These are phyloP conservation scores for Tachystola acroxantha DNA, from an alignment of 2,888 invertebrate species.

Conservation along the genomic window DNA sequence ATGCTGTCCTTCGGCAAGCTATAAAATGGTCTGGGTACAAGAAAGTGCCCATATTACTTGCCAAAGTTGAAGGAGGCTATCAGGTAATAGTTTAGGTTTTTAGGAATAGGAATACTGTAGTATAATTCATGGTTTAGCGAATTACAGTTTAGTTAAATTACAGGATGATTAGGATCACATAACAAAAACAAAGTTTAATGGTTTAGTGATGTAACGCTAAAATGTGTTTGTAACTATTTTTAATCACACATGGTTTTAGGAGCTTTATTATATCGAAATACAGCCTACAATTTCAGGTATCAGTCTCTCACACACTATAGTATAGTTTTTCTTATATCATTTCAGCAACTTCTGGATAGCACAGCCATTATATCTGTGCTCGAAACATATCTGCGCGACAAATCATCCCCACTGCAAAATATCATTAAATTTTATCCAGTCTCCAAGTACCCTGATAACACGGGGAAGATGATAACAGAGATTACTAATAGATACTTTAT, in stretches of 20 bases:
- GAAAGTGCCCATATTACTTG: slow-evolving; percentile 95
- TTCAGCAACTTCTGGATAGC: slow-evolving; percentile 94
- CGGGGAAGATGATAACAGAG: slow-evolving; percentile 83
- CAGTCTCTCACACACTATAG: no score
- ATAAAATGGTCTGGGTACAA: slow-evolving; percentile 96
- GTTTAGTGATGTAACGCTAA: no score
- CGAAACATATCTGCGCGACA: slow-evolving; percentile 85
- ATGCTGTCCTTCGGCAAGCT: slow-evolving; percentile 94
- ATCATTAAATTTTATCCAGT: slow-evolving; percentile 87
- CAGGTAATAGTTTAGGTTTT: slow-evolving; percentile 66
- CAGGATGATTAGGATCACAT: no score
- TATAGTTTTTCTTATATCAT: slow-evolving; percentile 19
- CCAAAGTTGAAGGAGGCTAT: slow-evolving; percentile 84
- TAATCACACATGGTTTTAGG: no score
- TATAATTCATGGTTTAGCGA: neutral
- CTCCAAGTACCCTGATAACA: slow-evolving; percentile 81
- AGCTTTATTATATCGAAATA: no score
- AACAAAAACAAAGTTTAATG: no score
- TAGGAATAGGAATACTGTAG: neutral
- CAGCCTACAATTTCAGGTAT: no score
- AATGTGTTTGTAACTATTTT: no score
- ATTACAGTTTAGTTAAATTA: no score
- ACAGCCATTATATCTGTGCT: slow-evolving; percentile 94
- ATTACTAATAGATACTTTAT: slow-evolving; percentile 93
- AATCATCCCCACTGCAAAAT: slow-evolving; percentile 79